Evolutionary conservation across 2,113 vertebrate species (phyloP).

Genomic region (Erythrolamprus reginae): DNA sequence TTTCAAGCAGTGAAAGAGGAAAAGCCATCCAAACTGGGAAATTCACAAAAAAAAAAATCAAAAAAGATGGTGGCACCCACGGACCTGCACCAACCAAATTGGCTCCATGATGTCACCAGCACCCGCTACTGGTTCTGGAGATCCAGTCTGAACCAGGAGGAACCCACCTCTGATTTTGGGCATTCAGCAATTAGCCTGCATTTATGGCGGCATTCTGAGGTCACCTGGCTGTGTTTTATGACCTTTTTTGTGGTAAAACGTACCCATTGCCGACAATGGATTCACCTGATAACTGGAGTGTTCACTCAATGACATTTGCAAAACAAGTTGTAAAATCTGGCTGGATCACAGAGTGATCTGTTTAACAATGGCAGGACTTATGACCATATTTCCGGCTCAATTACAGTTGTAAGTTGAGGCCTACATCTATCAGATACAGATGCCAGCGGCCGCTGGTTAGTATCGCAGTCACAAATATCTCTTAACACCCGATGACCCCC

Average conservation of each 20-base stretch:
- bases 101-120: too few species aligned
- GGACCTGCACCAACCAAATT: too few species aligned
- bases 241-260: background rate
- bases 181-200: background rate
- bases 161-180: too few species aligned
- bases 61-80: too few species aligned
- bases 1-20: too few species aligned
- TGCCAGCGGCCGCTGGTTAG: background rate
- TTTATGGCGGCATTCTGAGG: background rate
- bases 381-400: background rate
- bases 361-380: background rate
- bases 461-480: background rate
- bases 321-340: background rate
- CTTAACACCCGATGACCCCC: background rate
- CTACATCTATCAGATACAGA: background rate
- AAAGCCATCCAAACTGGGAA: too few species aligned
- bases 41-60: too few species aligned
- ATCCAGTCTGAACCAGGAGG: too few species aligned
- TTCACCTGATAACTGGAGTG: background rate
- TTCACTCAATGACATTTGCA: background rate
- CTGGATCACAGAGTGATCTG: background rate
- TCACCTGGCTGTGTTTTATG: background rate
- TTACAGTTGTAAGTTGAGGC: background rate
- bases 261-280: background rate
- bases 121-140: too few species aligned